phyloP scores from a whole-genome alignment of 2,113 vertebrate species.

The Ictalurus punctatus region DNA sequence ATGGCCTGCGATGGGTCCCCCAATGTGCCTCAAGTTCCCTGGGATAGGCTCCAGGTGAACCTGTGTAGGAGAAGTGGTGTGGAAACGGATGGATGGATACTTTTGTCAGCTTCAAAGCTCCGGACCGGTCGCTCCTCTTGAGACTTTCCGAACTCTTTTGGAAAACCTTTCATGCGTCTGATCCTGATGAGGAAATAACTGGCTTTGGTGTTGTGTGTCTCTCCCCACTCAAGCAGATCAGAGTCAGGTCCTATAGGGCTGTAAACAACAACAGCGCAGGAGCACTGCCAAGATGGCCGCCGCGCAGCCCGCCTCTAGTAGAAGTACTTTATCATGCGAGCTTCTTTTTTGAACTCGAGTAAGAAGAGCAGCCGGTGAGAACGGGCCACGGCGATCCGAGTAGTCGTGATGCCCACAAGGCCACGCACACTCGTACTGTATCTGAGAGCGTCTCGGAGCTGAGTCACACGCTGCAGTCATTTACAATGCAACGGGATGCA shows the following conservation, averaged over 20 bases:
- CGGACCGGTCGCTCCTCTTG: background rate
- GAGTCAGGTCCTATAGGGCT: background rate
- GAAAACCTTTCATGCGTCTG: background rate
- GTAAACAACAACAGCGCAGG: background rate
- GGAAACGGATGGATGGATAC: background rate
- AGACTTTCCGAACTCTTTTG: background rate
- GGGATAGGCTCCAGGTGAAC: no score
- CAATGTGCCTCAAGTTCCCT: no score
- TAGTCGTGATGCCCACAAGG: background rate
- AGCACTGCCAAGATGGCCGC: background rate
- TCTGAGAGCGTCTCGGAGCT: background rate
- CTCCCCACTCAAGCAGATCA: background rate
- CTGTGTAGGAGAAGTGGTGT: no score
- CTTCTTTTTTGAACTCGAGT: background rate
- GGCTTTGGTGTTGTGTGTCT: background rate
- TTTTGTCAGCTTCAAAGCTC: background rate
- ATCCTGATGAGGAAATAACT: background rate
- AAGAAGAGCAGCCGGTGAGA: background rate
- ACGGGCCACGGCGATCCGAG: background rate
- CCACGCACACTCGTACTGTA: background rate
- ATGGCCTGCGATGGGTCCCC: no score
- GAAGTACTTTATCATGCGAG: background rate
- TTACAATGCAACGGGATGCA: slow-evolving; percentile 24
- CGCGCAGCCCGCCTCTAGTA: background rate
- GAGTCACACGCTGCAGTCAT: slow-evolving; percentile 16